Evolutionary conservation across 2,797 vertebrate genomes (phyloP).

Genomic region (Leptatherina wallacei): DNA sequence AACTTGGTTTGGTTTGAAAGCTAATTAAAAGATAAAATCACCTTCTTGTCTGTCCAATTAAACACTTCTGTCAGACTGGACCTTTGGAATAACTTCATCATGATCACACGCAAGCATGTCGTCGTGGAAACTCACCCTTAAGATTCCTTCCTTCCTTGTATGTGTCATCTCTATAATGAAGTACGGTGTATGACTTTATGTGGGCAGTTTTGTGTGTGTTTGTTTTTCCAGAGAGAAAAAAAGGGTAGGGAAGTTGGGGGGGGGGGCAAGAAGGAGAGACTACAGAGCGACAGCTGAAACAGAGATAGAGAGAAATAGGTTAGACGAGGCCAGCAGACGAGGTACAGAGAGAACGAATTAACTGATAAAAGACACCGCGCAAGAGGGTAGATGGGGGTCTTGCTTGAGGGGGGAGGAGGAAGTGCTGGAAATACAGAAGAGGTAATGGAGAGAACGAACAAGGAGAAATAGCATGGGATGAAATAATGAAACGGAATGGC

Average conservation of each 20-base stretch:
- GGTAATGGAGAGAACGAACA: slow-evolving; percentile 23
- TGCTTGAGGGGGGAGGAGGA: slow-evolving; percentile 6
- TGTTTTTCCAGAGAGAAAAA: slow-evolving; percentile 44
- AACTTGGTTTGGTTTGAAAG: slow-evolving; percentile 67
- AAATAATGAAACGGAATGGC: slow-evolving; percentile 40
- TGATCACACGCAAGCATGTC: slow-evolving; percentile 52
- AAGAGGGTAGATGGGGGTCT: slow-evolving; percentile 59
- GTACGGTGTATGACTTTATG: slow-evolving; percentile 4
- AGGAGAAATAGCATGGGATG: slow-evolving; percentile 32
- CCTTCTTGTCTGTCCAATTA: slow-evolving; percentile 78
- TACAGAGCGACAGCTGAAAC: slow-evolving; percentile 56
- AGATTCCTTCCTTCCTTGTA: slow-evolving; percentile 13
- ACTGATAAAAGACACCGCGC: slow-evolving; percentile 73
- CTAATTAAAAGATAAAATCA: slow-evolving; percentile 85
- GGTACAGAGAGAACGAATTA: slow-evolving; percentile 73
- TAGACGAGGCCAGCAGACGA: slow-evolving; percentile 70
- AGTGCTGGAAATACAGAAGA: slow-evolving; percentile 34
- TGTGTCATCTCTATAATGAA: not conserved
- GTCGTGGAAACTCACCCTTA: slow-evolving; percentile 34
- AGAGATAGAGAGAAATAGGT: slow-evolving; percentile 72
- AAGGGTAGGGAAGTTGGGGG: slow-evolving; percentile 46
- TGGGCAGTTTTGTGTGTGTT: slow-evolving; percentile 39
- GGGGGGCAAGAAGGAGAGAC: slow-evolving; percentile 52
- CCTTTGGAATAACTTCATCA: slow-evolving; percentile 76
- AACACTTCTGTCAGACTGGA: slow-evolving; percentile 75